A percentile compares a stretch with the other conserved stretches of the same genome.
These are phyloP conservation scores for Anas bahamensis DNA, from an alignment of 2,797 vertebrate species.

Conservation along the genomic window DNA sequence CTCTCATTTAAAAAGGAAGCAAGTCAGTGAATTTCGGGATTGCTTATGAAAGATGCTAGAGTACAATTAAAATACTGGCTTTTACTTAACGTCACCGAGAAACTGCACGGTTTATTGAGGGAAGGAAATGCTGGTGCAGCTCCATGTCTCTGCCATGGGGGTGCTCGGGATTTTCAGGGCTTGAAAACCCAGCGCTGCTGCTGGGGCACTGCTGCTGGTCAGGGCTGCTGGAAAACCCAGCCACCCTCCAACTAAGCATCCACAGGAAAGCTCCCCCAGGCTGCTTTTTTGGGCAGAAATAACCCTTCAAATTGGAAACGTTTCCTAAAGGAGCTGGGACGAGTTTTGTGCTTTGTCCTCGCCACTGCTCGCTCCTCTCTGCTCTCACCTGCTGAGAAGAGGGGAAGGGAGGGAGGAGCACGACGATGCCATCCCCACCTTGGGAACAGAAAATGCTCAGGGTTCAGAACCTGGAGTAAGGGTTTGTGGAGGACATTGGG, in stretches of 20 bases:
- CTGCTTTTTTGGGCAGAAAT: not conserved
- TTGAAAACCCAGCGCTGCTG: too few species aligned
- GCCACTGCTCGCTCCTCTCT: rapidly evolving
- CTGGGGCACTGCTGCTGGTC: too few species aligned
- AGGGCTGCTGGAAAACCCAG: not conserved
- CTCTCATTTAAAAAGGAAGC: not conserved
- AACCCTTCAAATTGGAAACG: not conserved
- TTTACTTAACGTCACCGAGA: not conserved
- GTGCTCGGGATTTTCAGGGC: too few species aligned
- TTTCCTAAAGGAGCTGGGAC: rapidly evolving
- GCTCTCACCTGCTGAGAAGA: not conserved
- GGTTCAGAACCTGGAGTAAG: not conserved
- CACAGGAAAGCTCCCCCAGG: not conserved
- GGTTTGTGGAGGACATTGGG: not conserved
- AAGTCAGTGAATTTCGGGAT: not conserved
- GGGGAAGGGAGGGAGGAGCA: too few species aligned
- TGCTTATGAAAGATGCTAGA: not conserved
- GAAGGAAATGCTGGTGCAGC: not conserved
- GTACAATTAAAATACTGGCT: not conserved
- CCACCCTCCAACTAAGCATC: rapidly evolving
- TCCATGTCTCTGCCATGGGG: too few species aligned
- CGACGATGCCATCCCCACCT: not conserved
- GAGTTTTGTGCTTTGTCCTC: not conserved
- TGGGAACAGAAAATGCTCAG: not conserved
- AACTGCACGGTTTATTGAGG: not conserved